These are phyloP conservation scores for Nyctibius bracteatus DNA, from an alignment of 2,113 vertebrate species.

Conservation along the genomic window DNA sequence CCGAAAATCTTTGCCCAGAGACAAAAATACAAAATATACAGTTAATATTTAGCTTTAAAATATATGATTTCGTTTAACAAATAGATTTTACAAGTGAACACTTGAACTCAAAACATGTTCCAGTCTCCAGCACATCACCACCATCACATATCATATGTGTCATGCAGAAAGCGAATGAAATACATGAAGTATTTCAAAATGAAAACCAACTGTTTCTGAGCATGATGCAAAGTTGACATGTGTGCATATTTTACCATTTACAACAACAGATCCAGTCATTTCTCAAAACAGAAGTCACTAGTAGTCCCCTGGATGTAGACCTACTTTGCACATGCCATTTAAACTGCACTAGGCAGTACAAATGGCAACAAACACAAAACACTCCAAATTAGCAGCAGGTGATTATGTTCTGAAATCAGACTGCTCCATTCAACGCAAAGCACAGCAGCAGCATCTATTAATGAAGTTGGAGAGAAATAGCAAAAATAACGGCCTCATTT, in stretches of 20 bases:
- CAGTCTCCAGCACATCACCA: background rate
- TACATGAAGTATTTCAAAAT: background rate
- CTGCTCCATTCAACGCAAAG: background rate
- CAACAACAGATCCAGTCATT: background rate
- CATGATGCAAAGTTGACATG: background rate
- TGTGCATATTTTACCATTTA: background rate
- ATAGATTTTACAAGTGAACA: background rate
- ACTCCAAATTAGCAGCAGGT: background rate
- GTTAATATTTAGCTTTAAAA: background rate
- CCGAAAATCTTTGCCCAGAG: background rate
- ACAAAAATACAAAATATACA: background rate
- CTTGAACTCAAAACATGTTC: background rate
- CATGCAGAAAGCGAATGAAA: background rate
- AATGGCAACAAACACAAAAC: background rate
- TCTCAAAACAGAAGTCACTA: background rate
- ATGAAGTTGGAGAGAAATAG: background rate
- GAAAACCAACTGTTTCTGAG: background rate
- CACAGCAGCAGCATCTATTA: background rate
- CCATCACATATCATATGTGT: background rate
- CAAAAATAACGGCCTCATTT: background rate
- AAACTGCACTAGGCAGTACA: background rate
- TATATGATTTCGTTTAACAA: background rate
- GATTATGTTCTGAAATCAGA: background rate
- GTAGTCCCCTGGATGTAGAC: background rate
- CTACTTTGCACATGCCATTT: background rate